Conservation (phyloP, 2,113 vertebrate species). For the Trematomus loennbergii region DNA sequence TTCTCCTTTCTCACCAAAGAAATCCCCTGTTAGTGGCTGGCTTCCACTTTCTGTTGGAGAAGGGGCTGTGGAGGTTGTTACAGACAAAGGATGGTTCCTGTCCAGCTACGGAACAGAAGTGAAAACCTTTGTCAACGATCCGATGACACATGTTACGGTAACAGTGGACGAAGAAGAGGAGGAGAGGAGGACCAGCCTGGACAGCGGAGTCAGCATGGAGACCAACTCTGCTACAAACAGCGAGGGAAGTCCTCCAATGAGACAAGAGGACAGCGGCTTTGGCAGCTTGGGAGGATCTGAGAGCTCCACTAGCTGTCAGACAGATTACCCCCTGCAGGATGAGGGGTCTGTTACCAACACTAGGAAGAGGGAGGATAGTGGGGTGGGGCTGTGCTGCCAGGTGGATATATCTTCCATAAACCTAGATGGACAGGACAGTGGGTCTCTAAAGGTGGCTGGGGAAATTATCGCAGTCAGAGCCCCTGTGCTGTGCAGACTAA, state of each 20-base stretch:
- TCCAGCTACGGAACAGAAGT: conserved; percentile 14
- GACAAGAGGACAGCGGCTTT: conserved; percentile 82
- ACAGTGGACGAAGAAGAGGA: conserved; percentile 42
- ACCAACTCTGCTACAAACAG: conserved; percentile 19
- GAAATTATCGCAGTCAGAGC: conserved; percentile 73
- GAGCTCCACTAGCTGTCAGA: conserved; percentile 48
- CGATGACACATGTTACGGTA: neutral
- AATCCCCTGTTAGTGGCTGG: conserved; percentile 72
- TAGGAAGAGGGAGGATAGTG: conserved; percentile 62
- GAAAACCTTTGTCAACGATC: conserved; percentile 25
- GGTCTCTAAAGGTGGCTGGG: conserved; percentile 29
- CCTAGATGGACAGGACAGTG: conserved; percentile 55
- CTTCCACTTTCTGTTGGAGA: conserved; percentile 70
- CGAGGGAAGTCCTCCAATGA: neutral
- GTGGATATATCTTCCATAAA: conserved; percentile 46
- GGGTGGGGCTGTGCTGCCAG: conserved; percentile 61
- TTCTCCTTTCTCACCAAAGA: conserved; percentile 60
- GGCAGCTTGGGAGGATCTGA: conserved; percentile 77
- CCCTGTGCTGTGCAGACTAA: conserved; percentile 40
- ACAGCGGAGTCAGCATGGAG: conserved; percentile 78
- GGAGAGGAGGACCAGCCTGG: conserved; percentile 72
- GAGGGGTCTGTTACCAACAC: conserved; percentile 7
- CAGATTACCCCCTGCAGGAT: conserved; percentile 53
- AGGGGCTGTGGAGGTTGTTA: conserved; percentile 75
- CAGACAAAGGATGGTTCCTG: conserved; percentile 82